A percentile compares a stretch with the other conserved stretches of the same genome.
Evolutionary conservation across 2,797 vertebrate genomes (phyloP).

Genomic region (Ambastaia sidthimunki): DNA sequence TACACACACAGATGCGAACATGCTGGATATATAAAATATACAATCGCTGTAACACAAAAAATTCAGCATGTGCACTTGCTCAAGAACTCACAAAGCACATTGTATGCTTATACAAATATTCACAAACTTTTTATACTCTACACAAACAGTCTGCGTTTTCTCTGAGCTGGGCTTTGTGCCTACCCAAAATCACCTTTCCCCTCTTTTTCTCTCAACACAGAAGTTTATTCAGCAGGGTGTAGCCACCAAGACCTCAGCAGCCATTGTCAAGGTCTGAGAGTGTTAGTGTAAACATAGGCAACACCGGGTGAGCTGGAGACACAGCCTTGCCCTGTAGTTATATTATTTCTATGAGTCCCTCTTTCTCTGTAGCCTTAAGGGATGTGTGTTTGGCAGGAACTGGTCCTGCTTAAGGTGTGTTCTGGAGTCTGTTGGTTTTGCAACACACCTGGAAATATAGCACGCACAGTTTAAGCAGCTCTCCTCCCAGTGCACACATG

Average conservation of each 20-base stretch:
- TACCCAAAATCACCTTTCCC: slow-evolving; percentile 47
- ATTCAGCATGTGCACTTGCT: slow-evolving; percentile 18
- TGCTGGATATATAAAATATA: neutral
- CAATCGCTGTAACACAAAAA: slow-evolving; percentile 6
- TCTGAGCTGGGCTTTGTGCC: slow-evolving; percentile 62
- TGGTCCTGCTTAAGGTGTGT: slow-evolving; percentile 67
- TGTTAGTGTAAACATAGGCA: slow-evolving; percentile 73
- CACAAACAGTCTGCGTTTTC: slow-evolving; percentile 69
- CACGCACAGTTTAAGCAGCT: slow-evolving; percentile 26
- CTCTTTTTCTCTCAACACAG: slow-evolving; percentile 55
- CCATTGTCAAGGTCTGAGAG: slow-evolving; percentile 67
- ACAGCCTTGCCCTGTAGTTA: slow-evolving; percentile 67
- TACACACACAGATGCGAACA: no score
- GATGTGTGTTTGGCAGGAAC: slow-evolving; percentile 72
- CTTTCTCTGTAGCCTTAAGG: slow-evolving; percentile 72
- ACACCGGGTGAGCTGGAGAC: slow-evolving; percentile 58
- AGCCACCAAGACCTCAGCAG: slow-evolving; percentile 65
- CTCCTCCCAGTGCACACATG: slow-evolving; percentile 34
- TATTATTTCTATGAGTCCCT: slow-evolving; percentile 38
- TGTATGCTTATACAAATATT: slow-evolving; percentile 12
- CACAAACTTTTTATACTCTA: slow-evolving; percentile 52
- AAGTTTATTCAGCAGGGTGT: slow-evolving; percentile 61
- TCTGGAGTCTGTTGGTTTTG: slow-evolving; percentile 53
- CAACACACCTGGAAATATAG: slow-evolving; percentile 39
- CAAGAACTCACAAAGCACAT: slow-evolving; percentile 17